phyloP scores from a whole-genome alignment of 2,888 invertebrate genomes.

The Choristoneura rosaceana region DNA sequence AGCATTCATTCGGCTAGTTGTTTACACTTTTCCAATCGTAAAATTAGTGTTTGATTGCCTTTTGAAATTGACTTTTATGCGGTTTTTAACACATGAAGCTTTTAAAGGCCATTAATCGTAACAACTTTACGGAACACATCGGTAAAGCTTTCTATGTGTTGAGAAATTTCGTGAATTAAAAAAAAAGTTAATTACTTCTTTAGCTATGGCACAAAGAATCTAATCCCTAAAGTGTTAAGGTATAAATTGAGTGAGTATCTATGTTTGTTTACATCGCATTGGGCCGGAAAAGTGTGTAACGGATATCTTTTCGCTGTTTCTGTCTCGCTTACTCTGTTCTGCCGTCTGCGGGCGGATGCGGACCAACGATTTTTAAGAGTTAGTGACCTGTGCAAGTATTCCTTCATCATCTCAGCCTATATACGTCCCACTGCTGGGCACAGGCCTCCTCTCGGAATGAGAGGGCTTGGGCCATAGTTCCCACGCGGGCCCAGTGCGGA shows the following conservation, averaged over 20 bases:
- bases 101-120: conserved; percentile 19
- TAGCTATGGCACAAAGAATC: neutral
- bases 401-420: too few relatives aligned
- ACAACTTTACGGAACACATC: conserved; percentile 7
- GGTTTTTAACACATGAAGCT: conserved; percentile 17
- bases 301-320: conserved; percentile 20
- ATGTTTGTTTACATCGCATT: conserved; percentile 28
- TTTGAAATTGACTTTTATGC: conserved; percentile 8
- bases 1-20: conserved; percentile 30
- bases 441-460: too few relatives aligned
- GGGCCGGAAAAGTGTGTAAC: conserved; percentile 20
- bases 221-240: neutral
- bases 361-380: too few relatives aligned
- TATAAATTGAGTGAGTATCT: neutral
- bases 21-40: conserved; percentile 27
- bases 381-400: too few relatives aligned
- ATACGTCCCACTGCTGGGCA: too few relatives aligned
- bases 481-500: too few relatives aligned
- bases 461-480: too few relatives aligned
- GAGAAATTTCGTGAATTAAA: conserved; percentile 22
- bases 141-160: conserved; percentile 24
- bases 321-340: conserved; percentile 9
- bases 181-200: conserved; percentile 17
- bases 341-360: too few relatives aligned
- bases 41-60: conserved; percentile 5